A percentile compares a stretch with the other conserved stretches of the same genome.
phyloP scores from a whole-genome alignment of 2,888 invertebrate genomes.

The Meteorus colon region DNA sequence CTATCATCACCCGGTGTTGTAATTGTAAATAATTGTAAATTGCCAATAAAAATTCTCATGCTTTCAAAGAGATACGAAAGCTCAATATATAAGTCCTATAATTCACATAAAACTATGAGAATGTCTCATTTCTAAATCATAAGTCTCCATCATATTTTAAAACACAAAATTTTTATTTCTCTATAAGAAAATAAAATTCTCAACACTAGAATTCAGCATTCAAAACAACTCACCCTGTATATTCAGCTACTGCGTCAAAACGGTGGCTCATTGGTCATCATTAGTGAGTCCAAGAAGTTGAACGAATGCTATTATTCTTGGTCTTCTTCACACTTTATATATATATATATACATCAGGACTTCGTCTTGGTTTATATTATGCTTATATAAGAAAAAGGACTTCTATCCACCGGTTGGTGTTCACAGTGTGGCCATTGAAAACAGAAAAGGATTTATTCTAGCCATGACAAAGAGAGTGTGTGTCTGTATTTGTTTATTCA shows the following conservation, averaged over 20 bases:
- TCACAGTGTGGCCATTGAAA: conserved; percentile 16
- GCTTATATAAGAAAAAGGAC: conserved; percentile 2
- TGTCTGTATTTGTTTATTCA: neutral
- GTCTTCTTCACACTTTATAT: conserved; percentile 6
- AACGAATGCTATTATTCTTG: conserved; percentile 2
- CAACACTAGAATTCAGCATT: neutral
- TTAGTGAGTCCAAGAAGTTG: conserved; percentile 30
- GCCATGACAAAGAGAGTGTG: conserved; percentile 21
- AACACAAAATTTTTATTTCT: too few relatives aligned
- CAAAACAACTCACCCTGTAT: neutral
- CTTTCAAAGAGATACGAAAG: too few relatives aligned
- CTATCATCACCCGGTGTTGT: too few relatives aligned
- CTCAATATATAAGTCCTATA: too few relatives aligned
- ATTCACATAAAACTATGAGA: too few relatives aligned
- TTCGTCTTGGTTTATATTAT: neutral
- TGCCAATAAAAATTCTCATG: too few relatives aligned
- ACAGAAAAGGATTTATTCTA: conserved; percentile 36
- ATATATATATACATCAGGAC: neutral
- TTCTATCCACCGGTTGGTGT: neutral
- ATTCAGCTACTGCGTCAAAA: conserved; percentile 34
- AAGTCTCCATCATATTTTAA: too few relatives aligned
- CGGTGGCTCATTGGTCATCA: conserved; percentile 43
- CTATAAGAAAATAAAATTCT: neutral
- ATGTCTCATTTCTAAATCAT: too few relatives aligned
- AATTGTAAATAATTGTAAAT: too few relatives aligned